Evolutionary conservation across 2,113 vertebrate genomes (phyloP), one percentile per base, ranked within the genome.

Genomic region (Psittacula cyanocephala): DNA sequence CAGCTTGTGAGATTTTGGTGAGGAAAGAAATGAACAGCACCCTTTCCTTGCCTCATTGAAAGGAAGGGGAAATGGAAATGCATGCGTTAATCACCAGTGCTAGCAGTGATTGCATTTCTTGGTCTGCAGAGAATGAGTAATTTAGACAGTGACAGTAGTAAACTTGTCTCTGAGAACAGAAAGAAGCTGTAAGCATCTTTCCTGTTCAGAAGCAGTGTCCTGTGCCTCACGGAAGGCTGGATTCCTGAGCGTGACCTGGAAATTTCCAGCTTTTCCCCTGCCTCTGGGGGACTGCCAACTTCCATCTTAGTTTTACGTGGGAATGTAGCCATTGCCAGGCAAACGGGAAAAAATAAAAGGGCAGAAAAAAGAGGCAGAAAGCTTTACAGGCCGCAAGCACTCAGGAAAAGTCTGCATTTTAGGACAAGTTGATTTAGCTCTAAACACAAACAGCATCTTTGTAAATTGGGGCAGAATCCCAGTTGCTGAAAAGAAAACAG

Each of bases 221-320:
- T 17, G 7, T 59, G 33, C 47, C 69, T 86, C 8, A 41, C 16
- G 82, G 72, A 89, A 88, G 47, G 44, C 80, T 80, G 69, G 70
- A 97, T 96, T 95, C 83, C 84, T 69, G 50, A 37, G 19, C 33
- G 1, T 52, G 67, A 95, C 64, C 86, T 91, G 72, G 64, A 92
- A 97, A 93, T 97, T 90, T 86, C 89, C 91, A 93, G 20, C 60
- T 74, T 62, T 92, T 90, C 23, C 39, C 59, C 24, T 80, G 69
- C 65, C 77, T 86, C 76, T 41, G 24, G 14, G 43, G 27, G 16
- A 15, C 63, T 78, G 43, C 60, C 74, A 77, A 65, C 81, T 55
- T 90, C 50, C 23, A 33, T 91, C 80, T 82, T 70, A 35, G 87
- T 44, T 88, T 33, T 81, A 39, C 6, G 8, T 76, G 52, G 60